A percentile compares a stretch with the other conserved stretches of the same genome.
phyloP scores from a whole-genome alignment of 2,113 vertebrate genomes.

The Pteruthius melanotis region DNA sequence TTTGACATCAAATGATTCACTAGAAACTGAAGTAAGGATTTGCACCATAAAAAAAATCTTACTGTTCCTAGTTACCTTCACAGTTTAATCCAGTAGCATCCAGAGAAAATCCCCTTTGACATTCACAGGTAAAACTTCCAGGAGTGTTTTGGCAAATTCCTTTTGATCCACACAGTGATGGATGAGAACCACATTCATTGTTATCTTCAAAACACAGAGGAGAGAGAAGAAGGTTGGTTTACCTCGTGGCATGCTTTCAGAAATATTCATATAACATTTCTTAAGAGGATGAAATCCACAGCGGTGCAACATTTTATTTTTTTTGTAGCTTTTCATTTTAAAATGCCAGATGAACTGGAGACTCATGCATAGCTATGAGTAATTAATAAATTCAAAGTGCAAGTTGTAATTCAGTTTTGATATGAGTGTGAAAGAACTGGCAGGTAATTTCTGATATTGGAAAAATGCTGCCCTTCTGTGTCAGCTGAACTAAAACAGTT shows the following conservation, averaged over 20 bases:
- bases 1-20: not conserved
- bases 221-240: not conserved
- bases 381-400: not conserved
- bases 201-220: conserved; percentile 72
- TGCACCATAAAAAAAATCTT: not conserved
- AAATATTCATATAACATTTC: not conserved
- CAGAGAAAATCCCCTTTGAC: conserved; percentile 81
- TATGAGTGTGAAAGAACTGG: not conserved
- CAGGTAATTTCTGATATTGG: not conserved
- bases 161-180: conserved; percentile 77
- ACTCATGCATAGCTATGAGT: not conserved
- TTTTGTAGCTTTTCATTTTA: not conserved
- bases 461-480: not conserved
- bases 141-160: conserved; percentile 84
- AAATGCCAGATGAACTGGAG: not conserved
- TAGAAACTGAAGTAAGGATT: not conserved
- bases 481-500: not conserved
- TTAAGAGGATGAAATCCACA: not conserved
- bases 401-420: not conserved
- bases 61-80: conserved; percentile 70
- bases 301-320: not conserved
- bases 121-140: conserved; percentile 85
- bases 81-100: conserved; percentile 82
- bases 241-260: not conserved
- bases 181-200: conserved; percentile 81